Base-by-base conservation (phyloP, 1,140 invertebrate species). In the Drosophila murphyi region DNA sequence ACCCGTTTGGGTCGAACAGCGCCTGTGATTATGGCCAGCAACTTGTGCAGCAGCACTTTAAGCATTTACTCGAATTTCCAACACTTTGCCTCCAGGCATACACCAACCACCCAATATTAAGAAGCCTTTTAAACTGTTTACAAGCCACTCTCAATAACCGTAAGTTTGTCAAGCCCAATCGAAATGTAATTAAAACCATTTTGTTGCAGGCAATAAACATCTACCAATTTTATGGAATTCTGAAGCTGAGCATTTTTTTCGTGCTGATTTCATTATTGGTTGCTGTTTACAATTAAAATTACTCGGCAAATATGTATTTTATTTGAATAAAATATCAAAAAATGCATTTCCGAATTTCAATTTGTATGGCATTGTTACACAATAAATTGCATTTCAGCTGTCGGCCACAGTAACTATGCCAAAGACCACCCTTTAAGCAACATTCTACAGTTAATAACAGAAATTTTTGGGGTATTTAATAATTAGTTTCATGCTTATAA, bases 1-100 rank as follows among this genome's bases (percentile, higher is more conserved):
- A 51, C 35, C 37, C 68, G 48, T 71, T 63, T 63, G 47, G 50
- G 43, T 60, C 51, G 63, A 34, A 71, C 68, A 70, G 39, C n/a
- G 59, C 51, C 60, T 47, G 20, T 56, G 60, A 55, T 71, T 63
- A 71, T 71, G 41, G 34, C 68, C 60, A 41, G 20, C 68, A 52
- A 61, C 31, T 57, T 56, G n/a, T 20, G 43, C 34, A 10, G 43
- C 52, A 29, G 43, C 64, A 69, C 45, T 71, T 71, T 41, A 63
- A 71, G 57, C 50, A 43, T 41, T 55, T 29, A 28, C 37, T 63
- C 29, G 6, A 70, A 60, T 60, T 48, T 47, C 39, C 32, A 62
- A 39, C 48, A 41, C 56, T 43, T 59, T 31, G 39, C 10, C 47
- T 31, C 39, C 10, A 37, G 10, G 34, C 31, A 55, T 7, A 39